These are phyloP conservation scores for Anagrus nilaparvatae DNA, from an alignment of 1,140 invertebrate species.

Conservation along the genomic window DNA sequence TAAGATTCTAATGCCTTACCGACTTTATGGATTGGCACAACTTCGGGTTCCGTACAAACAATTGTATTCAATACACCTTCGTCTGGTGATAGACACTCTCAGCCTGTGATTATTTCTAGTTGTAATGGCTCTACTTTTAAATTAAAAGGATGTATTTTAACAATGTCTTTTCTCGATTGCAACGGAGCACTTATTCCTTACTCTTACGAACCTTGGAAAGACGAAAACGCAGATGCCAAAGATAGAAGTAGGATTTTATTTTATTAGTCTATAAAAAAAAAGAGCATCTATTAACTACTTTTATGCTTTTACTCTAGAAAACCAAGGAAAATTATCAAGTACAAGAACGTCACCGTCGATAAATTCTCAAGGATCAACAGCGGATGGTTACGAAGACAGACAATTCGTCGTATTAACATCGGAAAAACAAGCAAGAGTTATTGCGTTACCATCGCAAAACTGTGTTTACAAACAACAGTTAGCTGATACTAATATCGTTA, in stretches of 20 bases:
- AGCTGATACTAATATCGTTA: conserved; percentile 80
- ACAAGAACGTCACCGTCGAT: conserved; percentile 68
- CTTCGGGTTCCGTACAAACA: conserved; percentile 86
- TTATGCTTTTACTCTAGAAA: conserved; percentile 23
- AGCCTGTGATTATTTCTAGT: conserved; percentile 83
- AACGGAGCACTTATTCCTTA: conserved; percentile 78
- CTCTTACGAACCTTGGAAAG: conserved; percentile 78
- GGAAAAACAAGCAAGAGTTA: conserved; percentile 90
- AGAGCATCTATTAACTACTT: neutral
- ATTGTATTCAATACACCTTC: conserved; percentile 80
- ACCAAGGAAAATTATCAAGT: conserved; percentile 33
- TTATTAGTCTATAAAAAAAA: neutral
- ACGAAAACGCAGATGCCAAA: conserved; percentile 59
- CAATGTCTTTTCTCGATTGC: conserved; percentile 91
- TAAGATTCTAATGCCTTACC: conserved; percentile 69
- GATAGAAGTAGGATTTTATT: conserved; percentile 47
- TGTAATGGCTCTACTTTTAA: conserved; percentile 87
- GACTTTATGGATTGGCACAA: conserved; percentile 93
- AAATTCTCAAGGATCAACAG: conserved; percentile 37
- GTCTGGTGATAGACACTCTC: conserved; percentile 67
- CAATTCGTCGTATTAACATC: conserved; percentile 90
- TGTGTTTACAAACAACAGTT: conserved; percentile 78
- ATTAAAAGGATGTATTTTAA: conserved; percentile 85
- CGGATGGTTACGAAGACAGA: conserved; percentile 58
- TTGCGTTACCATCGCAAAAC: conserved; percentile 89